A percentile compares a stretch with the other conserved stretches of the same genome.
phyloP scores from a whole-genome alignment of 1,140 invertebrate genomes.

The Samia ricini region DNA sequence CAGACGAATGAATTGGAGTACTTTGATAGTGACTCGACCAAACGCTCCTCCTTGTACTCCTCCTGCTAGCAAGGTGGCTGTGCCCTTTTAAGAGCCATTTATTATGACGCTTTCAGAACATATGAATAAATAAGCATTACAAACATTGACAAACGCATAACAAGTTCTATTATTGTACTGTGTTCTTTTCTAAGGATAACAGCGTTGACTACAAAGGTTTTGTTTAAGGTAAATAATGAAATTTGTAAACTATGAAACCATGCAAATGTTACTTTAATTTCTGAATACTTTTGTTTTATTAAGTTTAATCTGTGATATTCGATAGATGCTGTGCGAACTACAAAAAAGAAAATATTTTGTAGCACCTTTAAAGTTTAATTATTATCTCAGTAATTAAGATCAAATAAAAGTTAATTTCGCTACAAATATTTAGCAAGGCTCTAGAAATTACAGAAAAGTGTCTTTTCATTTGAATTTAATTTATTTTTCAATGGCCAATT shows the following conservation, averaged over 20 bases:
- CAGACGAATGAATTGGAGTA: conserved; percentile 17
- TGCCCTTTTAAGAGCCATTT: too few relatives aligned
- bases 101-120: too few relatives aligned
- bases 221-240: conserved; percentile 1
- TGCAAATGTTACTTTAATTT: neutral
- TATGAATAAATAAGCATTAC: too few relatives aligned
- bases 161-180: neutral
- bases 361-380: neutral
- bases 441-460: neutral
- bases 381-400: neutral
- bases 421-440: neutral
- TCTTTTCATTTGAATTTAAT: conserved; percentile 3
- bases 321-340: conserved; percentile 8
- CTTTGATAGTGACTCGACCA: conserved; percentile 17
- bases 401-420: conserved; percentile 3
- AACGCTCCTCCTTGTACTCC: conserved; percentile 11
- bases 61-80: neutral
- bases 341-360: conserved; percentile 1
- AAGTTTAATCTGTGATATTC: too few relatives aligned
- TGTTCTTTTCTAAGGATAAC: conserved; percentile 24
- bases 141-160: too few relatives aligned
- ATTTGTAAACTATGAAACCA: conserved; percentile 3
- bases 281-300: neutral
- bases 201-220: conserved; percentile 6
- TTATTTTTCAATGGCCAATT: neutral